Evolutionary conservation across 2,888 invertebrate species (phyloP).

Genomic region (Scaptomyza tumidula): DNA sequence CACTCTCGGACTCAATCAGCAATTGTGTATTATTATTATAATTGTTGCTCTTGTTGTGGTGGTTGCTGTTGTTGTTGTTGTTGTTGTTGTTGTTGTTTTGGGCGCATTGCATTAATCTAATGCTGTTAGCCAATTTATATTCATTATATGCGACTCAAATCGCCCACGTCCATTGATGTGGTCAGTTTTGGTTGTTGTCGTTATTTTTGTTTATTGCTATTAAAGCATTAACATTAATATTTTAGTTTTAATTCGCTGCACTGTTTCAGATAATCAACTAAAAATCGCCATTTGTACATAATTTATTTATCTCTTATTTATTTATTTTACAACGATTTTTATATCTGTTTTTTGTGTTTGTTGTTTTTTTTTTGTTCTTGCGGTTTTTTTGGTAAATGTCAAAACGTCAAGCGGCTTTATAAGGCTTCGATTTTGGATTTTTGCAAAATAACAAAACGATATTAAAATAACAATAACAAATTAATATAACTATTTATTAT

Average conservation of each 20-base stretch:
- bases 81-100: constrained; percentile 1
- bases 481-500: constrained; percentile 21
- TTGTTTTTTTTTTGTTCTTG: constrained; percentile 15
- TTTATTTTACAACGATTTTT: constrained; percentile 23
- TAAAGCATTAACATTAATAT: constrained; percentile 38
- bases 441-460: constrained; percentile 3
- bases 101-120: constrained; percentile 60
- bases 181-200: not conserved
- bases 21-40: not conserved
- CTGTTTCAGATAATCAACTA: constrained; percentile 57
- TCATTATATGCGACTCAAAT: constrained; percentile 49
- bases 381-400: constrained; percentile 54
- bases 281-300: constrained; percentile 69
- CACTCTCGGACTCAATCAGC: too few species aligned
- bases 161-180: constrained; percentile 7
- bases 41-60: not conserved
- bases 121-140: constrained; percentile 60
- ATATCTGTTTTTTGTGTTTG: not conserved
- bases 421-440: constrained; percentile 54
- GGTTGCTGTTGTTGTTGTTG: constrained; percentile 1
- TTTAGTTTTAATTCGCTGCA: constrained; percentile 44
- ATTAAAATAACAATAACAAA: constrained; percentile 17
- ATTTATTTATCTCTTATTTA: constrained; percentile 56
- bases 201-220: not conserved
- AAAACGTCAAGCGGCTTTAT: constrained; percentile 50